These are phyloP conservation scores for Acanthopleura granulata DNA, from an alignment of 2,888 invertebrate genomes.

Conservation along the genomic window DNA sequence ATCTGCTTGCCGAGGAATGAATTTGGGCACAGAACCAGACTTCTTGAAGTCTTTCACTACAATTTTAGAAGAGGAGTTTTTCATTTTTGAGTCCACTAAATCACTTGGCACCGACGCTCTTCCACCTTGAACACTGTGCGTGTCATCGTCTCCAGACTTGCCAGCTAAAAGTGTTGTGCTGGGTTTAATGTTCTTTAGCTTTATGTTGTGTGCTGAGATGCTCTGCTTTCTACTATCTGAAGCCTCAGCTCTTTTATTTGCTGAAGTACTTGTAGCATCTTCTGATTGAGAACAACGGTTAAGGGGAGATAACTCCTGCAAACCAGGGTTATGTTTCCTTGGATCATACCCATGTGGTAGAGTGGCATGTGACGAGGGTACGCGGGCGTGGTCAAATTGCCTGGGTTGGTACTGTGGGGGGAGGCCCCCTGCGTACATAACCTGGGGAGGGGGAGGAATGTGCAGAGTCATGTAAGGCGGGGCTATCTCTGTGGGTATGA, in stretches of 20 bases:
- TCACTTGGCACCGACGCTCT: background rate
- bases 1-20: slow-evolving; percentile 55
- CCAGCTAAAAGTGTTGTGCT: background rate
- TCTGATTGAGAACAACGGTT: background rate
- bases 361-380: slow-evolving; percentile 50
- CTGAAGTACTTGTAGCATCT: background rate
- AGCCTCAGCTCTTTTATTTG: background rate
- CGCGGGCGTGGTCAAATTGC: slow-evolving; percentile 44
- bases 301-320: background rate
- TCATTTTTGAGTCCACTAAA: background rate
- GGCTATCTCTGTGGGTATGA: background rate
- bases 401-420: background rate
- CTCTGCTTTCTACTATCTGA: background rate
- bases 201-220: background rate
- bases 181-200: background rate
- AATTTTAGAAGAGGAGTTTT: slow-evolving; percentile 13
- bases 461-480: slow-evolving; percentile 17
- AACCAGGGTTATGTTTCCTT: slow-evolving; percentile 22
- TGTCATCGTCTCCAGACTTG: background rate
- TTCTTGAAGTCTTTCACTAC: slow-evolving; percentile 42
- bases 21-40: slow-evolving; percentile 39
- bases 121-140: background rate
- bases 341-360: slow-evolving; percentile 49
- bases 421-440: background rate
- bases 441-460: slow-evolving; percentile 4